Evolutionary conservation across 2,888 invertebrate genomes (phyloP).

Genomic region (Hipparchia semele): DNA sequence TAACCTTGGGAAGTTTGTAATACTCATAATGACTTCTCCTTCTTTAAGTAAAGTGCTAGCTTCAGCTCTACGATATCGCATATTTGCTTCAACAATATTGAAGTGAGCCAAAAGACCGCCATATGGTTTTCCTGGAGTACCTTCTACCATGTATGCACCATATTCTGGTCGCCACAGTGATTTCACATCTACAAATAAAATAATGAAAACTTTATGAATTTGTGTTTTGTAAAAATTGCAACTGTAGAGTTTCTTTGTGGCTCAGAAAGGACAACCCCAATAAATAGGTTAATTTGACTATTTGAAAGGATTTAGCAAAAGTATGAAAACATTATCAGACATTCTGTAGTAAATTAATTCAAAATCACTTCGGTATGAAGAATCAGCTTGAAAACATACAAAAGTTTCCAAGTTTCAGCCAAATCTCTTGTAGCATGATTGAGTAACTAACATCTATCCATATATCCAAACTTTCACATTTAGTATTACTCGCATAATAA

Average conservation of each 20-base stretch:
- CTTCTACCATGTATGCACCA: constrained; percentile 99
- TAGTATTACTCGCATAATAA: no score
- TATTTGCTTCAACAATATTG: constrained; percentile 99
- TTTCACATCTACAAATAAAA: constrained; percentile 84
- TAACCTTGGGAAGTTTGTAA: constrained; percentile 97
- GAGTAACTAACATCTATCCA: no score
- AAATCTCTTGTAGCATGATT: no score
- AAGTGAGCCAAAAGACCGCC: constrained; percentile 98
- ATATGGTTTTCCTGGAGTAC: constrained; percentile 98
- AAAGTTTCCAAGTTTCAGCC: no score
- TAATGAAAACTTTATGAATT: not conserved
- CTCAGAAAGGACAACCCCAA: no score
- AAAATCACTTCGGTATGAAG: no score
- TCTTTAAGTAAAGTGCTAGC: constrained; percentile 88
- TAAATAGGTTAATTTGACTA: no score
- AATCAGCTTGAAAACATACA: no score
- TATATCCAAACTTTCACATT: no score
- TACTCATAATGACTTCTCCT: constrained; percentile 93
- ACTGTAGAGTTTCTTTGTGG: not conserved
- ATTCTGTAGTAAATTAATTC: no score
- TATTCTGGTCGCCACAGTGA: constrained; percentile 99
- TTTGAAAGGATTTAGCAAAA: no score
- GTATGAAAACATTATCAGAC: no score
- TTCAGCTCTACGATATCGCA: constrained; percentile 95
- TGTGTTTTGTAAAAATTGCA: not conserved